Percentiles rank a stretch among this genome's conserved stretches.
Conservation (phyloP, 1,140 invertebrate species). For the Drosophila setifemur region DNA sequence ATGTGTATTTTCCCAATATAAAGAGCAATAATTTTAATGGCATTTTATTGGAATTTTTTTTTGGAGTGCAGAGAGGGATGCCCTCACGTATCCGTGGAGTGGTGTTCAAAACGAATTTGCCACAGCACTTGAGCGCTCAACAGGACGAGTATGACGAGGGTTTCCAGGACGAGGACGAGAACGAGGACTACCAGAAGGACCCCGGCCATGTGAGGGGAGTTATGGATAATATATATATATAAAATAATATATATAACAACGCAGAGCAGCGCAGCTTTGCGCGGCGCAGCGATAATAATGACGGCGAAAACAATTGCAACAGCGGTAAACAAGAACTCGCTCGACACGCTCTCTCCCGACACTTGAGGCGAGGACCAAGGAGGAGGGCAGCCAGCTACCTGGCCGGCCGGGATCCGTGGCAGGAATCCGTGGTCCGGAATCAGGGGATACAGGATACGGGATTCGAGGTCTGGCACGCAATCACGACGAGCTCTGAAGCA, state of each 20-base stretch:
- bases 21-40: background rate
- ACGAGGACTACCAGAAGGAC: slow-evolving; percentile 19
- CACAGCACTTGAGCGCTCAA: slow-evolving; percentile 80
- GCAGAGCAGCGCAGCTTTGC: background rate
- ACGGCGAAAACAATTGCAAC: slow-evolving; percentile 77
- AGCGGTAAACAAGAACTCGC: slow-evolving; percentile 76
- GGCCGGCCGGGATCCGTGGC: slow-evolving; percentile 25
- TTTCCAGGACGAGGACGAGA: slow-evolving; percentile 1
- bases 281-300: slow-evolving; percentile 70
- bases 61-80: slow-evolving; percentile 9
- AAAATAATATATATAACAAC: too few species aligned
- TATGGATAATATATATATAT: background rate
- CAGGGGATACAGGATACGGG: background rate
- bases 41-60: background rate
- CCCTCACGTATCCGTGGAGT: slow-evolving; percentile 56
- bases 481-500: slow-evolving; percentile 57
- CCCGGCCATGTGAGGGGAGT: slow-evolving; percentile 5
- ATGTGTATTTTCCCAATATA: too few species aligned
- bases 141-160: slow-evolving; percentile 38
- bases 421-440: slow-evolving; percentile 8
- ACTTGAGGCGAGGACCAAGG: slow-evolving; percentile 46
- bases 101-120: slow-evolving; percentile 78
- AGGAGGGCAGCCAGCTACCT: background rate
- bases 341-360: slow-evolving; percentile 72
- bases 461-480: slow-evolving; percentile 56